Conservation (phyloP, 2,797 vertebrate genomes). For the Sebastiscus tertius region DNA sequence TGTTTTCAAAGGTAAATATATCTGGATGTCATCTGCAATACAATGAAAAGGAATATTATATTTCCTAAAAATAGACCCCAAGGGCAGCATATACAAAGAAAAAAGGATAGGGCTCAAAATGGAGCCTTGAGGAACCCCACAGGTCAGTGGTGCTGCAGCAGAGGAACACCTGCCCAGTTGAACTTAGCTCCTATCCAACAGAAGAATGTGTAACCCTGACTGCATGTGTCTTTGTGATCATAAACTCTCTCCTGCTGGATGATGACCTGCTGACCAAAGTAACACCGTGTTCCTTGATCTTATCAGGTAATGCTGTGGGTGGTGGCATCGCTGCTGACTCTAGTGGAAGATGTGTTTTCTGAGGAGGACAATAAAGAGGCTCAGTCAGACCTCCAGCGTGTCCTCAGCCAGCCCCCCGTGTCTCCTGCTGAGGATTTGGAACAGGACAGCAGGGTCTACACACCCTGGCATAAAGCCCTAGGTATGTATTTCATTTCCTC, state of each 20-base stretch:
- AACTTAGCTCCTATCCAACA: too few relatives aligned
- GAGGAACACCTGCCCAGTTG: too few relatives aligned
- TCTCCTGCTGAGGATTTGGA: constrained; percentile 9
- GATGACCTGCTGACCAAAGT: background rate
- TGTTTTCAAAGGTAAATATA: too few relatives aligned
- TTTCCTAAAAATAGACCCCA: too few relatives aligned
- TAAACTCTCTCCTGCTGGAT: background rate
- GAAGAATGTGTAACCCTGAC: background rate
- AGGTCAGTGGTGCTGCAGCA: too few relatives aligned
- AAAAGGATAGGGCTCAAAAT: too few relatives aligned
- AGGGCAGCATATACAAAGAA: too few relatives aligned
- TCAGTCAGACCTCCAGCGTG: constrained; percentile 18
- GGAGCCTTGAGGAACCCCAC: too few relatives aligned
- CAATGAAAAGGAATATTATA: too few relatives aligned
- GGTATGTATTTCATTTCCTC: constrained; percentile 25
- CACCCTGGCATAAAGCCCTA: constrained; percentile 18
- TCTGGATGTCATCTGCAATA: too few relatives aligned
- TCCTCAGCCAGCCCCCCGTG: constrained; percentile 27
- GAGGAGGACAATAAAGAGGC: constrained; percentile 47
- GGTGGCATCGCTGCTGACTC: constrained; percentile 63
- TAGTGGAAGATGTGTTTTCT: constrained; percentile 66
- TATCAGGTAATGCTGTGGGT: constrained; percentile 78
- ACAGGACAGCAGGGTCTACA: background rate
- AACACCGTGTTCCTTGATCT: background rate
- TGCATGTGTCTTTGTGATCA: background rate